Conservation (phyloP, 2,888 invertebrate genomes). For the Xylocampa areola region DNA sequence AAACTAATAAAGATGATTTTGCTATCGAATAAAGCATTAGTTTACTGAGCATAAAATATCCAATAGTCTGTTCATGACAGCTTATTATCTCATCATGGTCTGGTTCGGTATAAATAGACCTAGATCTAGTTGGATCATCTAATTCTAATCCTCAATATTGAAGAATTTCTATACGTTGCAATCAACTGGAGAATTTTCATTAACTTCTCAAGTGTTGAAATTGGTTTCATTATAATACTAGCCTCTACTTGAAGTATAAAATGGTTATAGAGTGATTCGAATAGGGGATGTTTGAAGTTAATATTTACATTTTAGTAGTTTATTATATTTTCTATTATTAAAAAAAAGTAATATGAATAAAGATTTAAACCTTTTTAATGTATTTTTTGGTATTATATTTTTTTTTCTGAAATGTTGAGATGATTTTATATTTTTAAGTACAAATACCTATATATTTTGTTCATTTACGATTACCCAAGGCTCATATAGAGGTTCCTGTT, state of each 20-base stretch:
- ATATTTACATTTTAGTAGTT: no score
- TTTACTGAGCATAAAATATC: conserved; percentile 30
- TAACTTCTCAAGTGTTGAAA: conserved; percentile 33
- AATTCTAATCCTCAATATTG: conserved; percentile 26
- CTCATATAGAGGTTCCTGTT: no score
- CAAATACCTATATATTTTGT: no score
- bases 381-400: no score
- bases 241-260: background rate
- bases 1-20: background rate
- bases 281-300: background rate
- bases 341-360: no score
- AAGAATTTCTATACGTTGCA: conserved; percentile 23
- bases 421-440: no score
- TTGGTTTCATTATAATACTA: conserved; percentile 25
- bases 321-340: no score
- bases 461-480: no score
- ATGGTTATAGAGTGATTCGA: conserved; percentile 8
- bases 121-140: conserved; percentile 37
- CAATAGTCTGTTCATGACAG: conserved; percentile 43
- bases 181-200: conserved; percentile 37
- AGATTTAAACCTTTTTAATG: no score
- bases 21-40: conserved; percentile 15
- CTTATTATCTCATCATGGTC: conserved; percentile 42
- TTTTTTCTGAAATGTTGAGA: no score
- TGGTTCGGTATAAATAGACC: conserved; percentile 10